Evolutionary conservation across 2,113 vertebrate genomes (phyloP), one percentile per base, ranked within the genome.

Genomic region (Antechinus stuartii): DNA sequence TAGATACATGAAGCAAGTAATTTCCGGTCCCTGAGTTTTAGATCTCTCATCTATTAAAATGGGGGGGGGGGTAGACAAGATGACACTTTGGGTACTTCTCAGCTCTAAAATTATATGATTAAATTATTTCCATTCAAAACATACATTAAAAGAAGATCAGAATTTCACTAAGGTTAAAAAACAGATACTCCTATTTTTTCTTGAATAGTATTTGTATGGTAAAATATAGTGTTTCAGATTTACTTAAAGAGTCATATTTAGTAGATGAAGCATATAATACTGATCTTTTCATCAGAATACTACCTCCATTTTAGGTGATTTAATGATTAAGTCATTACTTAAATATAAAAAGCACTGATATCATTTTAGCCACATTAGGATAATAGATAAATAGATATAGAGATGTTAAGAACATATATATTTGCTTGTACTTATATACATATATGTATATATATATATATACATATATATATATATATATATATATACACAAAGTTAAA

Each of bases 221-320:
- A 92, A 92, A 90, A 68, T 14, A 76, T 47, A 52, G n/a, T 12
- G 24, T 54, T 91, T n/a, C 57, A 76, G 23, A n/a, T 93, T 93
- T 23, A 27, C 61, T n/a, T 68, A 35, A 68, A 68, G 30, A 68
- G 4, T n/a, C 30, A 68, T 35, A 16, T 35, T 68, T 68, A 3
- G 30, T 35, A 68, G 10, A 16, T 30, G 27, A 52, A 52, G 9
- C 50, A 52, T 52, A 52, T 52, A 52, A 52, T 52, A 52, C 50
- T 52, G 0, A 52, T 52, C 9, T 52, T 52, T 52, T 9, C 50
- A 52, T 52, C 50, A 52, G 50, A 52, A 52, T 1, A 52, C 50
- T 49, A 49, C 6, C 49, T 1, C 50, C 50, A 52, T 52, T 10
- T 52, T 52, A 52, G 9, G 9, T 52, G 50, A 52, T 52, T 52